Conservation (phyloP, 2,113 vertebrate species). For the Anarrhichthys ocellatus region DNA sequence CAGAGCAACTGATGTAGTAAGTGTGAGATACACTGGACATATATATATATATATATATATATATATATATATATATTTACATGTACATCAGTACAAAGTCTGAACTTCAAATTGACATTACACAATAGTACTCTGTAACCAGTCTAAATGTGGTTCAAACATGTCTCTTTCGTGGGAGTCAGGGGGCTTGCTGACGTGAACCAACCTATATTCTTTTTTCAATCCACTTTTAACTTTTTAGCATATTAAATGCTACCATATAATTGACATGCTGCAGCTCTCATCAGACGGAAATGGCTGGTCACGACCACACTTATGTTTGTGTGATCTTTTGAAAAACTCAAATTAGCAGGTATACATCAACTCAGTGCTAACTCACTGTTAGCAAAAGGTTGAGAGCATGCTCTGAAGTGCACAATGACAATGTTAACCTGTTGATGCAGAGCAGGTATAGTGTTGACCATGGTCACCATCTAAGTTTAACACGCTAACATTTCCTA, state of each 20-base stretch:
- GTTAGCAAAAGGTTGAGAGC: no score
- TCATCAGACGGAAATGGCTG: neutral
- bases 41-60: no score
- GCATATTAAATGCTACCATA: neutral
- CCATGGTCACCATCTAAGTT: no score
- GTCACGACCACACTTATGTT: neutral
- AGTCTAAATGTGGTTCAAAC: neutral
- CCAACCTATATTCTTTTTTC: neutral
- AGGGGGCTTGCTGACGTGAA: neutral
- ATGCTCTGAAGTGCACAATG: no score
- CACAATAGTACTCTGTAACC: neutral
- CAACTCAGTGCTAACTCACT: neutral
- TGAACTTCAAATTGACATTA: slow-evolving; percentile 3
- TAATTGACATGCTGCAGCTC: neutral
- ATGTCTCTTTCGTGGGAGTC: neutral
- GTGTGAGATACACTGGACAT: no score
- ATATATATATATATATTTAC: no score
- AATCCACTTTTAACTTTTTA: neutral
- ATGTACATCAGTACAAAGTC: neutral
- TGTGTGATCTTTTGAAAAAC: neutral
- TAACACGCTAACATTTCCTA: no score
- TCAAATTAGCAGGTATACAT: no score
- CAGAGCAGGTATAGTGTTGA: no score
- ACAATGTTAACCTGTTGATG: no score
- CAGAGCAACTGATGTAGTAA: no score